Base-by-base conservation (phyloP, 1,140 invertebrate genomes). In the Penaeus chinensis region DNA sequence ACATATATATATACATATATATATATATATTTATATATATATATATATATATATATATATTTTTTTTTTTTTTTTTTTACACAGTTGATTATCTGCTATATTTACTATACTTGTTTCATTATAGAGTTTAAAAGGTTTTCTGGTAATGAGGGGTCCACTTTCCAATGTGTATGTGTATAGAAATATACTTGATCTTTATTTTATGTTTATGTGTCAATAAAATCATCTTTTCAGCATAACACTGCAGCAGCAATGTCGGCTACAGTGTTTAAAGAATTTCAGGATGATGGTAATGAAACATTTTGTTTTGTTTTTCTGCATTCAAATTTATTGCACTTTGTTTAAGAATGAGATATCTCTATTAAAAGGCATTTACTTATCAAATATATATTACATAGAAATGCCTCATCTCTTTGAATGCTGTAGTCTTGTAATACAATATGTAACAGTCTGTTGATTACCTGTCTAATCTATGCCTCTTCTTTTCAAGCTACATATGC, bases 401-500 rank as follows among this genome's bases (percentile, higher is more conserved):
- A 71, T 18, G 5, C 66, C 8, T 71, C 18, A 2, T 71, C 20
- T 71, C 24, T 16, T 71, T n/a, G 66, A 32, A 24, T 69, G 27
- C 18, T 7, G 16, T 66, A 66, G 22, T 10, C 27, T n/a, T 19
- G 27, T 66, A 66, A n/a, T n/a, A 16, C 22, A n/a, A 66, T 66
- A 66, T 71, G 32, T 71, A 71, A n/a, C 32, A 71, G n/a, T 24
- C 24, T 2, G 13, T 24, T 71, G 32, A 24, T 24, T 24, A 71
- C 3, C 10, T 71, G 32, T 8, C 13, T 71, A 71, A 71, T 71
- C 0, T 71, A 2, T 22, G 22, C 20, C 0, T 78, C 82, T 32
- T 89, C 90, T 91, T 91, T 84, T 54, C 86, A 93, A 42, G 93
- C 92, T 76, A 92, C 93, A n/a, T 92, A 93, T 62, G 92, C 92